Conservation (phyloP, 2,113 vertebrate genomes). For the Dermatemys mawii region DNA sequence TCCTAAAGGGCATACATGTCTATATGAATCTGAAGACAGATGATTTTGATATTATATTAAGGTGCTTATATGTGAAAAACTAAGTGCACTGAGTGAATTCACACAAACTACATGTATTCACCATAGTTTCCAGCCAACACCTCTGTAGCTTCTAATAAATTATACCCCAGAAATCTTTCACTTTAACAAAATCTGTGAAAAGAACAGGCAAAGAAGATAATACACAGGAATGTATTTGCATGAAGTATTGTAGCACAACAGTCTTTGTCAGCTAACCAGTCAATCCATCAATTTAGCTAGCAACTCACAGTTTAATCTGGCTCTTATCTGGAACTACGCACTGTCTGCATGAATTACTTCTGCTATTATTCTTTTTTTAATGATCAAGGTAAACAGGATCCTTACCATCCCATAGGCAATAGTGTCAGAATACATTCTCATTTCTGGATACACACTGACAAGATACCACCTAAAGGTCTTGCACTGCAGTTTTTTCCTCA, state of each 20-base stretch:
- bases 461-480: conserved; percentile 99
- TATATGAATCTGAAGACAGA: neutral
- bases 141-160: neutral
- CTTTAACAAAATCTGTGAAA: neutral
- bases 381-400: neutral
- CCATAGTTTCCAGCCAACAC: neutral
- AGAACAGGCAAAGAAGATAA: neutral
- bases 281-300: neutral
- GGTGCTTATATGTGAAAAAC: neutral
- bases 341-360: neutral
- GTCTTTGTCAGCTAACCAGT: neutral
- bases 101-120: neutral
- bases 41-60: neutral
- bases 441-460: conserved; percentile 96
- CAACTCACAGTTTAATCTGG: neutral
- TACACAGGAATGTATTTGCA: neutral
- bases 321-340: neutral
- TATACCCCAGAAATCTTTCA: neutral
- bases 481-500: conserved; percentile 95
- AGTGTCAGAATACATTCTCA: conserved; percentile 97
- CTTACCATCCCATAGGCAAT: conserved; percentile 95
- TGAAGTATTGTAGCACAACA: neutral
- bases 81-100: neutral
- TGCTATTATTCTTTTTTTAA: neutral
- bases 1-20: neutral